These are phyloP conservation scores for Synaphobranchus kaupii DNA, from an alignment of 2,797 vertebrate species.

Conservation along the genomic window DNA sequence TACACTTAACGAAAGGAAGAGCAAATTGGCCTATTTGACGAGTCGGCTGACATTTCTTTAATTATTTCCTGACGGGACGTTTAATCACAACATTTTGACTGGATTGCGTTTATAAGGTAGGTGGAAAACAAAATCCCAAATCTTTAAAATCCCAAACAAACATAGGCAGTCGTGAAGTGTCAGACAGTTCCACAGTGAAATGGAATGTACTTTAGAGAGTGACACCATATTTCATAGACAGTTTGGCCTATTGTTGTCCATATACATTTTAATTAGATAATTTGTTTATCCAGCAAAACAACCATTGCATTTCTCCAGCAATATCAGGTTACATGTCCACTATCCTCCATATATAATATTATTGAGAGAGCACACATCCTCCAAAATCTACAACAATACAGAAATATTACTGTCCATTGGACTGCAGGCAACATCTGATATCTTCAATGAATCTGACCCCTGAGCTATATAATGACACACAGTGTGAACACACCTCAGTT, in stretches of 20 bases:
- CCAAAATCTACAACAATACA: conserved; percentile 25
- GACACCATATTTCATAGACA: neutral
- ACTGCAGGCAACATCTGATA: conserved; percentile 37
- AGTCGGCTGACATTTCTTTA: conserved; percentile 52
- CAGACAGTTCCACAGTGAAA: neutral
- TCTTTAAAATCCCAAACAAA: conserved; percentile 44
- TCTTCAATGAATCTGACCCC: conserved; percentile 38
- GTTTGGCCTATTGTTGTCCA: neutral
- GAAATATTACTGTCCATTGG: conserved; percentile 40
- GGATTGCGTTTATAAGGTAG: conserved; percentile 51
- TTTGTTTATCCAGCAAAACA: neutral
- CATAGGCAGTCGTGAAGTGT: conserved; percentile 47
- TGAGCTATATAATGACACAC: conserved; percentile 29
- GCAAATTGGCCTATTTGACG: conserved; percentile 43
- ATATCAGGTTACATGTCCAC: neutral
- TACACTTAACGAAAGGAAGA: conserved; percentile 37
- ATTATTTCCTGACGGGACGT: conserved; percentile 39
- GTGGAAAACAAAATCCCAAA: conserved; percentile 57
- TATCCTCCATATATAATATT: neutral
- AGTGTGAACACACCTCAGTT: conserved; percentile 50
- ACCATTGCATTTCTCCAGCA: neutral
- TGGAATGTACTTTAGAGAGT: neutral
- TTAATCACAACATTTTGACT: conserved; percentile 51
- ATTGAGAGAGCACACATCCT: neutral
- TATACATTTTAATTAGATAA: neutral